Percentiles rank a stretch among this genome's conserved stretches.
These are phyloP conservation scores for Limnephilus marmoratus DNA, from an alignment of 2,888 invertebrate genomes.

Conservation along the genomic window DNA sequence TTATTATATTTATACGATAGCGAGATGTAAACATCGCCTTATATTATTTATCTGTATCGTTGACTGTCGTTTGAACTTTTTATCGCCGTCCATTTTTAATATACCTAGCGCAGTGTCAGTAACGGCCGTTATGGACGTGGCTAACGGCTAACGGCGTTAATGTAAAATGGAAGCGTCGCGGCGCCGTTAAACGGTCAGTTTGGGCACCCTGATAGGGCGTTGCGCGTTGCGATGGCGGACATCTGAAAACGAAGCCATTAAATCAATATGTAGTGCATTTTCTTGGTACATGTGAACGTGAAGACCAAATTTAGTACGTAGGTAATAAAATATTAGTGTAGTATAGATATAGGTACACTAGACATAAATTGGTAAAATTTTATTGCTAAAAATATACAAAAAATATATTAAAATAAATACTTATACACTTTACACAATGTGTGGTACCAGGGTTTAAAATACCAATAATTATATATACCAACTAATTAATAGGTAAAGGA, in stretches of 20 bases:
- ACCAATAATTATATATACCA: too few species aligned
- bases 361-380: too few species aligned
- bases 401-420: too few species aligned
- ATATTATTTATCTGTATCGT: conserved; percentile 8
- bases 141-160: conserved; percentile 59
- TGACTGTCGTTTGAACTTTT: conserved; percentile 55
- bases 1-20: not conserved
- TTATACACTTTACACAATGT: too few species aligned
- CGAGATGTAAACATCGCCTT: not conserved
- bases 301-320: not conserved
- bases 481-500: too few species aligned
- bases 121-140: conserved; percentile 61
- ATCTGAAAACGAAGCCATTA: not conserved
- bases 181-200: conserved; percentile 50
- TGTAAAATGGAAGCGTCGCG: conserved; percentile 50
- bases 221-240: not conserved
- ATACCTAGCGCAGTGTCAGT: conserved; percentile 58
- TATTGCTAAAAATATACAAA: too few species aligned
- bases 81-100: conserved; percentile 63
- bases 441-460: too few species aligned
- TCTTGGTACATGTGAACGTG: not conserved
- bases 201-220: not conserved
- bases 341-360: too few species aligned
- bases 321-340: too few species aligned
- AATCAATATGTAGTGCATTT: not conserved